These are phyloP conservation scores for Athalia circularis DNA, from an alignment of 2,888 invertebrate species.

Conservation along the genomic window DNA sequence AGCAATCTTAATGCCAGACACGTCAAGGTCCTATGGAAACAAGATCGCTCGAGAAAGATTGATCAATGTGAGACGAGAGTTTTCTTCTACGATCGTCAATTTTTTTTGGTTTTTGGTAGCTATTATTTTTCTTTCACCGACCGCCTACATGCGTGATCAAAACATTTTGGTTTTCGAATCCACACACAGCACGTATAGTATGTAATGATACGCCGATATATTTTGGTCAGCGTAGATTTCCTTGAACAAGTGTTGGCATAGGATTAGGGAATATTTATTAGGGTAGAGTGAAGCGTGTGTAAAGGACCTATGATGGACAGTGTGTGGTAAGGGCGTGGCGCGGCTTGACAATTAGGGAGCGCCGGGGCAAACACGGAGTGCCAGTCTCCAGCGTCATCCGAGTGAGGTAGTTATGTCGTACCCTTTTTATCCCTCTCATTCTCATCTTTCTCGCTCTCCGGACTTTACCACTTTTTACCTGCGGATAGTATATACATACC, in stretches of 20 bases:
- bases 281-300: slow-evolving; percentile 31
- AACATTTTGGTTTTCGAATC: slow-evolving; percentile 9
- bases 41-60: neutral
- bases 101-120: too few species aligned
- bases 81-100: neutral
- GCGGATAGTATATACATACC: neutral
- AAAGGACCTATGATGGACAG: slow-evolving; percentile 57
- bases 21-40: neutral
- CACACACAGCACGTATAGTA: too few species aligned
- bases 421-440: slow-evolving; percentile 10
- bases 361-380: slow-evolving; percentile 64
- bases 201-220: neutral
- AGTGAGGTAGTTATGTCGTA: slow-evolving; percentile 36
- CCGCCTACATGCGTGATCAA: neutral
- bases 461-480: slow-evolving; percentile 2
- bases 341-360: slow-evolving; percentile 69
- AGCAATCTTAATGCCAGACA: neutral
- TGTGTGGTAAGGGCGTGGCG: slow-evolving; percentile 68
- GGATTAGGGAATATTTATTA: slow-evolving; percentile 47
- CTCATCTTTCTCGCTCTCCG: slow-evolving; percentile 20
- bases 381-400: slow-evolving; percentile 41
- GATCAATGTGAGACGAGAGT: neutral
- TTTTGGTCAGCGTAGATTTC: slow-evolving; percentile 34
- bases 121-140: neutral
- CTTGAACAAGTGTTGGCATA: slow-evolving; percentile 22